Conservation (phyloP, 2,797 vertebrate genomes). For the Malacoraja senta region DNA sequence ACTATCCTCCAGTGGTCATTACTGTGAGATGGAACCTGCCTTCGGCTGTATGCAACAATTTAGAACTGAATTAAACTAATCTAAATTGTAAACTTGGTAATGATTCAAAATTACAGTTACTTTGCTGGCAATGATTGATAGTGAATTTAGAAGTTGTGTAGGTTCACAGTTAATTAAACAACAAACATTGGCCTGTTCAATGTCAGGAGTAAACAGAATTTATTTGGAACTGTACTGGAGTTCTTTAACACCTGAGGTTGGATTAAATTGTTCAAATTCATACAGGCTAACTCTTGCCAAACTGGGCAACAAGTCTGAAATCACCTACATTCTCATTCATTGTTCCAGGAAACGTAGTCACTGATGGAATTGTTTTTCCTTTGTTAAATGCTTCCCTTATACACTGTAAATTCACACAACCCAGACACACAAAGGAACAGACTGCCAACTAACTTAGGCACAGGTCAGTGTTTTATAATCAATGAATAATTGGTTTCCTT, state of each 20-base stretch:
- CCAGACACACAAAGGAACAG: background rate
- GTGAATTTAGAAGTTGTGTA: background rate
- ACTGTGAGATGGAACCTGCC: background rate
- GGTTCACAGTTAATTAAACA: background rate
- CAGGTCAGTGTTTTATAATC: background rate
- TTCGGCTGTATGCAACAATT: background rate
- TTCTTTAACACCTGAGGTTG: background rate
- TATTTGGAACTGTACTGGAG: background rate
- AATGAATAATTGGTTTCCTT: background rate
- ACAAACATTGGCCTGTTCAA: background rate
- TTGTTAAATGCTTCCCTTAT: background rate
- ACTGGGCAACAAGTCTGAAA: background rate
- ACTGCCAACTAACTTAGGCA: background rate
- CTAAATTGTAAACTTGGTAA: background rate
- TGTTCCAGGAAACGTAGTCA: background rate
- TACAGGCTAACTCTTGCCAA: background rate
- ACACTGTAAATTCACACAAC: background rate
- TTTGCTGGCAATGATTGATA: background rate
- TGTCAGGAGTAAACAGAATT: background rate
- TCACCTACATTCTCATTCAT: background rate
- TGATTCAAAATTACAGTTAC: background rate
- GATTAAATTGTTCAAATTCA: background rate
- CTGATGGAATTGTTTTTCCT: background rate
- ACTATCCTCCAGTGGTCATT: background rate
- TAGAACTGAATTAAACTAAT: background rate